These are phyloP conservation scores for Muntiacus reevesi DNA, from an alignment of 2,113 vertebrate species.

Conservation along the genomic window DNA sequence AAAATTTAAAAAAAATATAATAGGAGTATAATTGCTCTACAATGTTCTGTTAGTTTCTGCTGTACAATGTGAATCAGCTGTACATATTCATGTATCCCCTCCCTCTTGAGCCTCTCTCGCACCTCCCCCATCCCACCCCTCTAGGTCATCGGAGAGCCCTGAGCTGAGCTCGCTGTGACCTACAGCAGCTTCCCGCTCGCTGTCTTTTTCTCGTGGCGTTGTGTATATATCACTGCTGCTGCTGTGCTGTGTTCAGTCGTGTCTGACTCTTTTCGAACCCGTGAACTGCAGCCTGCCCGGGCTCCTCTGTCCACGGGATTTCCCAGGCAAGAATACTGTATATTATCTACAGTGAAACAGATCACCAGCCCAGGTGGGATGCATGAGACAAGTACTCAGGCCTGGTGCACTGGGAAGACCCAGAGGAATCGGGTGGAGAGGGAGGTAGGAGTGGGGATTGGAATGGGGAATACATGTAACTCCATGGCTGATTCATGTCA, in stretches of 20 bases:
- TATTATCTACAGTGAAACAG: too few relatives aligned
- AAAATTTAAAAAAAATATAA: neutral
- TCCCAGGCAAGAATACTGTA: neutral
- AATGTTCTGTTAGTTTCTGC: neutral
- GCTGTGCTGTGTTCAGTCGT: too few relatives aligned
- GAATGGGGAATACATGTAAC: too few relatives aligned
- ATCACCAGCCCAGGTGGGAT: too few relatives aligned
- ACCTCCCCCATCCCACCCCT: neutral
- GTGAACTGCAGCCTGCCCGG: neutral
- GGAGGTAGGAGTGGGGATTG: too few relatives aligned
- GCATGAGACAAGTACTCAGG: too few relatives aligned
- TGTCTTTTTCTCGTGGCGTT: fast-evolving
- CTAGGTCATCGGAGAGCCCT: neutral
- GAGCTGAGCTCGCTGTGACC: neutral
- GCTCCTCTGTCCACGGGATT: neutral
- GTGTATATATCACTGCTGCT: neutral
- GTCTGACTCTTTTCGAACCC: neutral
- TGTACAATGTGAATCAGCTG: neutral
- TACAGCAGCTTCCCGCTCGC: neutral
- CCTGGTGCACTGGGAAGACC: too few relatives aligned
- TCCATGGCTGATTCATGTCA: too few relatives aligned
- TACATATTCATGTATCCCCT: neutral
- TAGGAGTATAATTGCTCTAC: neutral
- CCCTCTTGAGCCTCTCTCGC: neutral
- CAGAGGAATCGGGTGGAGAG: too few relatives aligned